Base-by-base conservation (phyloP, 2,888 invertebrate genomes). In the Glomeris marginata region DNA sequence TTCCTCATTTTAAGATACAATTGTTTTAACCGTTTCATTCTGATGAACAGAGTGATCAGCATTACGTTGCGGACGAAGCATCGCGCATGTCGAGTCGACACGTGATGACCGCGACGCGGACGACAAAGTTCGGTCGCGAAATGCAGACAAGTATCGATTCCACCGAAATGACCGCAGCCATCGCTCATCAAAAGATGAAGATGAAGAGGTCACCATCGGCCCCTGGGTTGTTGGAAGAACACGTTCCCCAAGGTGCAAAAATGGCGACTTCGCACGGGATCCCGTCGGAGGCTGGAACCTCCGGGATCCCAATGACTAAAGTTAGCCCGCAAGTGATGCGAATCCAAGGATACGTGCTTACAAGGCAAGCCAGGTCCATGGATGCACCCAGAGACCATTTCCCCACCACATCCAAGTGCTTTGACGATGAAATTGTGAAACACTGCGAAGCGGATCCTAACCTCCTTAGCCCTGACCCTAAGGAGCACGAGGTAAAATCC, bases 21-120 rank as follows among this genome's bases (percentile, higher is more conserved):
- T n/a, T n/a, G n/a, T n/a, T n/a, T n/a, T n/a, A n/a, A n/a, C n/a
- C n/a, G n/a, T n/a, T n/a, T n/a, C n/a, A n/a, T n/a, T 8, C 28
- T 28, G 28, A 28, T n/a, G n/a, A 28, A 28, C 8, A 28, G 28
- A 28, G 28, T 28, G 8, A 28, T 28, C 3, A 28, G 28, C 28
- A 28, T 28, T 8, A 28, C 28, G 28, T 5, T 8, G 28, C 8
- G 28, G 28, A 28, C 28, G 28, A 28, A 28, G 28, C 28, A 28
- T 8, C 8, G 28, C 28, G 28, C 28, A 28, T 28, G 28, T 28
- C 50, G 62, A 64, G 55, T 64, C 60, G 35, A 66, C 65, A 6
- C 60, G 72, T 47, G 72, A 71, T 16, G 8, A 69, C 70, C 52
- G 70, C 72, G 48, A 72, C n/a, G n/a, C n/a, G n/a, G n/a, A n/a